phyloP scores from a whole-genome alignment of 1,140 invertebrate genomes.

The Vollenhovia emeryi region DNA sequence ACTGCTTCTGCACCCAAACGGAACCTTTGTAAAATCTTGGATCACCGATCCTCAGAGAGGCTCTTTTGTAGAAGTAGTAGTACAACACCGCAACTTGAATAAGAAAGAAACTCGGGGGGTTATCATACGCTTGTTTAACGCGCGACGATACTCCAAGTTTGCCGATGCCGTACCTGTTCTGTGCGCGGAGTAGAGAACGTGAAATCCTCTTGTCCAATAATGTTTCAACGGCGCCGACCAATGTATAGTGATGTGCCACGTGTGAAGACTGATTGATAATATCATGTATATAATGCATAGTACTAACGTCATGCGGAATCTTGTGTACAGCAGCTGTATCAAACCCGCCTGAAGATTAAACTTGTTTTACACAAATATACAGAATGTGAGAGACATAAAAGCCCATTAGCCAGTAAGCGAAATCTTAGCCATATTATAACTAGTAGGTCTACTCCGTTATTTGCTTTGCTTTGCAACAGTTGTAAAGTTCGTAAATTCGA shows the following conservation, averaged over 20 bases:
- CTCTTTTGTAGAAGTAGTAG: conserved; percentile 91
- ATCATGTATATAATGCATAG: conserved; percentile 87
- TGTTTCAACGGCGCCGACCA: conserved; percentile 85
- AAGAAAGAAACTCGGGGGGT: too few species aligned
- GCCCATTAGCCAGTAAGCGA: background rate
- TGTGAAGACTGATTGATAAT: conserved; percentile 86
- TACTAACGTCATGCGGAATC: conserved; percentile 87
- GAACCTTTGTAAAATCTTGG: conserved; percentile 91
- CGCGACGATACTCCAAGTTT: background rate
- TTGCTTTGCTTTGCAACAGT: too few species aligned
- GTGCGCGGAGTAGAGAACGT: conserved; percentile 87
- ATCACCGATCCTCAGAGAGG: conserved; percentile 89
- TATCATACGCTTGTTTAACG: too few species aligned
- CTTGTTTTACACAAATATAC: conserved; percentile 11
- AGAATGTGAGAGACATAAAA: background rate
- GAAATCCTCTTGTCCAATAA: conserved; percentile 86
- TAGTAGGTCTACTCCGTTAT: too few species aligned
- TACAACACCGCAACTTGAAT: conserved; percentile 89
- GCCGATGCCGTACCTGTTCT: conserved; percentile 86
- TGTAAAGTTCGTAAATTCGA: too few species aligned
- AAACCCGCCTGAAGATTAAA: conserved; percentile 87
- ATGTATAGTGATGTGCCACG: conserved; percentile 86
- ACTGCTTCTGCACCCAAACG: conserved; percentile 88
- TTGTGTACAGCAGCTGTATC: conserved; percentile 88
- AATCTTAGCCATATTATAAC: background rate